Base-by-base conservation (phyloP, 2,888 invertebrate genomes). In the Craniophora ligustri region DNA sequence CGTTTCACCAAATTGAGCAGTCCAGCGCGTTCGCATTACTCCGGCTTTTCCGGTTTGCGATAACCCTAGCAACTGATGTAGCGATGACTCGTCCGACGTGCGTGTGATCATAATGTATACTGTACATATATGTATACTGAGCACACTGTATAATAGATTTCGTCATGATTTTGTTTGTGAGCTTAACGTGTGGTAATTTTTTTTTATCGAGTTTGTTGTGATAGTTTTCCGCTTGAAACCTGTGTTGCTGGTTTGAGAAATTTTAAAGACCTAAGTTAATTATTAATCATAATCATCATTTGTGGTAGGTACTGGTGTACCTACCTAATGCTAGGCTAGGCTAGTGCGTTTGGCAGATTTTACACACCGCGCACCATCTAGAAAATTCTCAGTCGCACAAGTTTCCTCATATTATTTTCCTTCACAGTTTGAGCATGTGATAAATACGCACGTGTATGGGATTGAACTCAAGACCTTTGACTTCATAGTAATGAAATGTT, bases 1-100 rank as follows among this genome's bases (percentile, higher is more conserved):
- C 51, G 72, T 58, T 49, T 73, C 62, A 69, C 55, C 54, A 57
- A 72, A 73, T 69, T 60, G 57, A 73, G 35, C 59, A 55, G 38
- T 42, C 32, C 28, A n/a, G 21, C 13, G 13, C 34, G 48, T 67
- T 62, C 59, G 69, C 65, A 68, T 73, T 70, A 65, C 54, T 41
- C 65, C 35, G 54, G 55, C 51, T 72, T 78, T 79, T 75, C 74
- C 75, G 59, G 61, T 72, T 60, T 57, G 59, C 8, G 68, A 34
- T 55, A 69, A 36, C 56, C 63, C 59, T 64, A 11, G 35, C 40
- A 18, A 34, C 11, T 16, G 5, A 36, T 18, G 30, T 19, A 42
- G 26, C 15, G 30, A 11, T 8, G 4, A n/a, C 6, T 7, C 26
- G 26, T n/a, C 3, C n/a, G 26, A n/a, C 4, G 26, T 63, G 61